Evolutionary conservation across 2,888 invertebrate genomes (phyloP).

Genomic region (Tetramorium bicarinatum): DNA sequence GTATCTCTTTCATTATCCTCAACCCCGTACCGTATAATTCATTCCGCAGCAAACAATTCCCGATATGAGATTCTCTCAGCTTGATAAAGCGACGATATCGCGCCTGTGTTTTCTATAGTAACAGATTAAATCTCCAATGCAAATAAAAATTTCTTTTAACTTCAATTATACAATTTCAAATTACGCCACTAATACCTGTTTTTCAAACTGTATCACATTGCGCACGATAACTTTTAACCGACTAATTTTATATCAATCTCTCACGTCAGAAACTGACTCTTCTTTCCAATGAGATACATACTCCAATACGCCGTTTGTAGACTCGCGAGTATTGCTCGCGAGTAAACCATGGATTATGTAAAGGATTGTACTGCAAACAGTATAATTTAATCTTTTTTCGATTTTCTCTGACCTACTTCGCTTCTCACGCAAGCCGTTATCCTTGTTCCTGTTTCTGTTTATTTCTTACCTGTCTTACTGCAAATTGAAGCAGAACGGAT

Average conservation of each 20-base stretch:
- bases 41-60: slow-evolving; percentile 48
- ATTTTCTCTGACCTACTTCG: slow-evolving; percentile 51
- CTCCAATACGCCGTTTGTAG: slow-evolving; percentile 14
- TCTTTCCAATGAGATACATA: slow-evolving; percentile 15
- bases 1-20: slow-evolving; percentile 60
- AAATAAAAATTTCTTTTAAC: slow-evolving; percentile 50
- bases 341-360: slow-evolving; percentile 39
- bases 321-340: neutral
- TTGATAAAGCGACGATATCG: slow-evolving; percentile 52
- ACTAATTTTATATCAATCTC: slow-evolving; percentile 36
- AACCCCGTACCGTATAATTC: slow-evolving; percentile 62
- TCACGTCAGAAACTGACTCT: slow-evolving; percentile 21
- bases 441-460: slow-evolving; percentile 39
- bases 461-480: slow-evolving; percentile 46
- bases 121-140: slow-evolving; percentile 49
- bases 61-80: slow-evolving; percentile 30
- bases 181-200: slow-evolving; percentile 4
- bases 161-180: slow-evolving; percentile 50
- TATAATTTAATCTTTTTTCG: slow-evolving; percentile 55
- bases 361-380: slow-evolving; percentile 43
- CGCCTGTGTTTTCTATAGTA: slow-evolving; percentile 51
- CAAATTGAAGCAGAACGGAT: slow-evolving; percentile 50
- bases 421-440: slow-evolving; percentile 51
- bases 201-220: slow-evolving; percentile 41
- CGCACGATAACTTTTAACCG: slow-evolving; percentile 34